Conservation (phyloP, 2,113 vertebrate species). For the Strix aluco region DNA sequence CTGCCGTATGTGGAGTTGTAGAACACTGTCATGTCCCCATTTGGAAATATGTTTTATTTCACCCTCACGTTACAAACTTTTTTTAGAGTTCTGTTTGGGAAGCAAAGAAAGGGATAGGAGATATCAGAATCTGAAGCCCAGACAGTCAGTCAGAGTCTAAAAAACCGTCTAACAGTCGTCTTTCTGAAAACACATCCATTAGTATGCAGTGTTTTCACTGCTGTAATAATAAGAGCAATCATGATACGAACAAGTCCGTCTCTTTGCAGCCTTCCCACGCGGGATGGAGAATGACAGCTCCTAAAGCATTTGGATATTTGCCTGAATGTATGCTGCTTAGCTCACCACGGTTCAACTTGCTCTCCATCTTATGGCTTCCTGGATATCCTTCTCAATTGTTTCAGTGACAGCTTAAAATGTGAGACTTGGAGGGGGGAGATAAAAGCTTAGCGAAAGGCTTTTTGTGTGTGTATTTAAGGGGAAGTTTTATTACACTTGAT, state of each 20-base stretch:
- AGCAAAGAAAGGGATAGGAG: constrained; percentile 1
- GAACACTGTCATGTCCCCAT: constrained; percentile 50
- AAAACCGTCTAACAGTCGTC: constrained; percentile 17
- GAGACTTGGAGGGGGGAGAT: constrained; percentile 42
- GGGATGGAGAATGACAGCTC: constrained; percentile 12
- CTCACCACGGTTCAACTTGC: constrained; percentile 14
- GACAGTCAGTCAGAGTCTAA: constrained; percentile 39
- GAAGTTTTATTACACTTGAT: constrained; percentile 45
- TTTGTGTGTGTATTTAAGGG: constrained; percentile 29
- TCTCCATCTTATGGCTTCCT: constrained; percentile 46
- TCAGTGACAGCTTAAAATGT: constrained; percentile 58
- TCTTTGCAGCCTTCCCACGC: constrained; percentile 23
- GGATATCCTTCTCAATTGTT: constrained; percentile 51
- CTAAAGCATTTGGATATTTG: constrained; percentile 51
- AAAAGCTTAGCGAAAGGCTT: constrained; percentile 40
- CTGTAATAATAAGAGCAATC: constrained; percentile 48
- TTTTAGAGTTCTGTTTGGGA: constrained; percentile 32
- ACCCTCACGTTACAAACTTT: constrained; percentile 46
- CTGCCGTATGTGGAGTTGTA: constrained; percentile 57
- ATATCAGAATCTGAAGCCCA: not conserved
- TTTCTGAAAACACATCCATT: constrained; percentile 15
- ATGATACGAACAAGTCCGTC: constrained; percentile 52
- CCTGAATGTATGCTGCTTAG: constrained; percentile 36
- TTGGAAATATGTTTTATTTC: constrained; percentile 71
- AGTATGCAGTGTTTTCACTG: constrained; percentile 36